Conservation (phyloP, 2,113 vertebrate genomes). For the Anguilla rostrata region DNA sequence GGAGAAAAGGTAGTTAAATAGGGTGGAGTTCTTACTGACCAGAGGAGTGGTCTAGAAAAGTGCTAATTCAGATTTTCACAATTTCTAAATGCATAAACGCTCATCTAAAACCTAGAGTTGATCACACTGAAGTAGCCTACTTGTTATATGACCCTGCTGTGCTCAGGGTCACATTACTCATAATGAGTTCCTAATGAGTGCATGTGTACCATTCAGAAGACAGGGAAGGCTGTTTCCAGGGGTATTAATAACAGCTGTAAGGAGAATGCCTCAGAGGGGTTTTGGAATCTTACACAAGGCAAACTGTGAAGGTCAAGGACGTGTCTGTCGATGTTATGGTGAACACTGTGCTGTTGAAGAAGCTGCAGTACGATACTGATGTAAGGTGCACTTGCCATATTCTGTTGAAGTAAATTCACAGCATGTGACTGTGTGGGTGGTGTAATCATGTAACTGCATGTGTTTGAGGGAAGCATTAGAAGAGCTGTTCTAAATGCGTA, state of each 20-base stretch:
- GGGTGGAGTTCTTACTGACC: background rate
- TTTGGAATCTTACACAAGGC: background rate
- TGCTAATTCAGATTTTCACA: background rate
- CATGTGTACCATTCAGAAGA: background rate
- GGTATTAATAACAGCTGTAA: background rate
- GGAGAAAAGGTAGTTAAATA: background rate
- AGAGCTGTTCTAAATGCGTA: background rate
- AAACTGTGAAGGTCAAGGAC: background rate
- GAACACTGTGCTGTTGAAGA: too few relatives aligned
- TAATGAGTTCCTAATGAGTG: background rate
- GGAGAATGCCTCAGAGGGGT: background rate
- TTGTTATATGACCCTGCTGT: too few relatives aligned
- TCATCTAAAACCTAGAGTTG: too few relatives aligned
- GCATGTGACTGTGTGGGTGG: constrained; percentile 26
- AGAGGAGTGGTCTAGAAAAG: background rate
- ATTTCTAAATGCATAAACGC: background rate
- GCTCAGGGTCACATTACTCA: background rate
- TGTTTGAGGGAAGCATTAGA: background rate
- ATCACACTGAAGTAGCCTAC: too few relatives aligned
- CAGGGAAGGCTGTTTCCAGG: background rate
- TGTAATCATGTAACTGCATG: constrained; percentile 17
- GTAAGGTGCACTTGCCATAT: background rate
- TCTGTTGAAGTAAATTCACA: constrained; percentile 19
- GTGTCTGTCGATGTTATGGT: too few relatives aligned
- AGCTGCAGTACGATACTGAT: too few relatives aligned